These are phyloP conservation scores for Silurus glanis DNA, from an alignment of 2,113 vertebrate species.

Conservation along the genomic window DNA sequence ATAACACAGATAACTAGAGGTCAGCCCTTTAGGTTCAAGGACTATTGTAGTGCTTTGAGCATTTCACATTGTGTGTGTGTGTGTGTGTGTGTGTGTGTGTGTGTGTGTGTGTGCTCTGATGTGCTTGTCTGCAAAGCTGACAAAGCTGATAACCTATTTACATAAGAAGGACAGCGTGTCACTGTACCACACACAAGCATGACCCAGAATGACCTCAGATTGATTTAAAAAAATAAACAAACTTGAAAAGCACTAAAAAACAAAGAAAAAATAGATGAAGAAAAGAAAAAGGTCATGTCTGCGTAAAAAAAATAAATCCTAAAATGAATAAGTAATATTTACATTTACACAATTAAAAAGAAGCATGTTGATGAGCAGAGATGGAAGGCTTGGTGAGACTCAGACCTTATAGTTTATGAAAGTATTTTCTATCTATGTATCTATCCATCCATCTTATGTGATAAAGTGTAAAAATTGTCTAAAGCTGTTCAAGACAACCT, in stretches of 20 bases:
- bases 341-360: neutral
- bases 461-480: neutral
- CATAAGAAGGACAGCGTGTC: neutral
- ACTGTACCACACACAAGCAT: neutral
- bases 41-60: slow-evolving; percentile 8
- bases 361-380: slow-evolving; percentile 14
- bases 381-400: neutral
- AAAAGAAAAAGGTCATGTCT: neutral
- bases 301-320: neutral
- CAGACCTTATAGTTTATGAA: neutral
- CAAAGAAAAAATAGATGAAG: neutral
- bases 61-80: neutral
- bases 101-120: neutral
- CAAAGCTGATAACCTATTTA: slow-evolving; percentile 25
- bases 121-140: neutral
- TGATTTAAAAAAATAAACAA: neutral
- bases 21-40: slow-evolving; percentile 23
- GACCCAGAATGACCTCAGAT: neutral
- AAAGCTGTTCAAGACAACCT: neutral
- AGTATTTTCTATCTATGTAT: neutral
- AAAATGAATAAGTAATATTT: neutral
- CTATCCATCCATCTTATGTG: neutral
- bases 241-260: neutral
- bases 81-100: slow-evolving; percentile 7
- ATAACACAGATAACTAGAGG: slow-evolving; percentile 10